Evolutionary conservation across 1,140 invertebrate species (phyloP).

Genomic region (Wiebesia pumilae): DNA sequence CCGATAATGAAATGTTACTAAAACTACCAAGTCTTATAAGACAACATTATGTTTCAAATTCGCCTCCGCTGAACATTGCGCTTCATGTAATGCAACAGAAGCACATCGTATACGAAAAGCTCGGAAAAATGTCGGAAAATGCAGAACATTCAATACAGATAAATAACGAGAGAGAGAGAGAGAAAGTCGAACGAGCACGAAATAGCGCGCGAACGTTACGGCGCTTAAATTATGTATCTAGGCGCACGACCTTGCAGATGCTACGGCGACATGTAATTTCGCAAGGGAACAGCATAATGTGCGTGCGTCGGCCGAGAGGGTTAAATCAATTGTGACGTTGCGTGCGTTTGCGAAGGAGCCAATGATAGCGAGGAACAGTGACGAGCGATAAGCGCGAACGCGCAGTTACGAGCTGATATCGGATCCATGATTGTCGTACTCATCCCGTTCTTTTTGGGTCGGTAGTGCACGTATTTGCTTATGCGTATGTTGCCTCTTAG

Average conservation of each 20-base stretch:
- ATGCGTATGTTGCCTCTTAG: not conserved
- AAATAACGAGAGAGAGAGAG: no score
- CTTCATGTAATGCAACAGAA: no score
- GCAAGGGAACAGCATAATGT: conserved; percentile 5
- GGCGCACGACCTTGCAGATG: conserved; percentile 33
- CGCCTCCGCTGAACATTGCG: no score
- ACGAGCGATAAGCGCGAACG: not conserved
- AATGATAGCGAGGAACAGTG: not conserved
- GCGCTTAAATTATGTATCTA: conserved; percentile 45
- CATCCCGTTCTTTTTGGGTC: conserved; percentile 51
- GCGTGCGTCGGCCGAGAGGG: conserved; percentile 22
- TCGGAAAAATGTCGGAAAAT: no score
- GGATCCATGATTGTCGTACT: conserved; percentile 49
- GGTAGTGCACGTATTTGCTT: conserved; percentile 14
- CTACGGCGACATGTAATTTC: not conserved
- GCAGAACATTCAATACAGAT: no score
- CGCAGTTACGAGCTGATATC: conserved; percentile 9
- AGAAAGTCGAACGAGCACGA: not conserved
- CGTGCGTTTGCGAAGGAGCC: not conserved
- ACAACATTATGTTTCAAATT: no score
- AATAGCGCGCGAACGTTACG: not conserved
- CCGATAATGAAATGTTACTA: not conserved
- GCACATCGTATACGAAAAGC: no score
- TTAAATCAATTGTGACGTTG: conserved; percentile 46
- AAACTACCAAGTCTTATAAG: no score